Evolutionary conservation across 2,113 vertebrate species (phyloP).

Genomic region (Lamprotornis superbus): DNA sequence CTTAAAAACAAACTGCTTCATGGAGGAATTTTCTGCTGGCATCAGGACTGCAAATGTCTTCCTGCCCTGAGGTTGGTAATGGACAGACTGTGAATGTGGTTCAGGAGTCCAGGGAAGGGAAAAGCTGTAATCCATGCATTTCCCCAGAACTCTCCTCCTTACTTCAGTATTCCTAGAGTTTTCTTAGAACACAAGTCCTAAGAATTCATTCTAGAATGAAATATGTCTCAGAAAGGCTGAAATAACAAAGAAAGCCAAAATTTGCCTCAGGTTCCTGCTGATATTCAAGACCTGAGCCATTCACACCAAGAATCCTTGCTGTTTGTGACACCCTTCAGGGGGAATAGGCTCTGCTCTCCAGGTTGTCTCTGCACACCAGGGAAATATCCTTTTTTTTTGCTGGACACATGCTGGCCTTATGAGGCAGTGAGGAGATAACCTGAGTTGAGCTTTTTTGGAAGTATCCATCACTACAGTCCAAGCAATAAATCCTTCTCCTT

Average conservation of each 20-base stretch:
- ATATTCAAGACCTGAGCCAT: background rate
- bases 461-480: background rate
- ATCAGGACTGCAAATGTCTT: background rate
- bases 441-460: background rate
- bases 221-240: background rate
- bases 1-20: background rate
- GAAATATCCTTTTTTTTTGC: background rate
- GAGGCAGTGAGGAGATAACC: background rate
- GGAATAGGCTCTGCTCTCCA: background rate
- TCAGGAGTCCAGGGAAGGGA: background rate
- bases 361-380: background rate
- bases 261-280: background rate
- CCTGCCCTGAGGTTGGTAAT: background rate
- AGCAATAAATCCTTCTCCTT: slow-evolving; percentile 21
- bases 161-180: background rate
- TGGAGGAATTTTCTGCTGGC: background rate
- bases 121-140: background rate
- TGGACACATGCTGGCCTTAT: background rate
- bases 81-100: background rate
- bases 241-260: background rate
- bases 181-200: background rate
- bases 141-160: background rate
- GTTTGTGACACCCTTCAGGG: background rate
- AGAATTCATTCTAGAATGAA: background rate
- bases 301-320: background rate